phyloP scores from a whole-genome alignment of 2,797 vertebrate genomes.

The Bryconaethiops microstoma region DNA sequence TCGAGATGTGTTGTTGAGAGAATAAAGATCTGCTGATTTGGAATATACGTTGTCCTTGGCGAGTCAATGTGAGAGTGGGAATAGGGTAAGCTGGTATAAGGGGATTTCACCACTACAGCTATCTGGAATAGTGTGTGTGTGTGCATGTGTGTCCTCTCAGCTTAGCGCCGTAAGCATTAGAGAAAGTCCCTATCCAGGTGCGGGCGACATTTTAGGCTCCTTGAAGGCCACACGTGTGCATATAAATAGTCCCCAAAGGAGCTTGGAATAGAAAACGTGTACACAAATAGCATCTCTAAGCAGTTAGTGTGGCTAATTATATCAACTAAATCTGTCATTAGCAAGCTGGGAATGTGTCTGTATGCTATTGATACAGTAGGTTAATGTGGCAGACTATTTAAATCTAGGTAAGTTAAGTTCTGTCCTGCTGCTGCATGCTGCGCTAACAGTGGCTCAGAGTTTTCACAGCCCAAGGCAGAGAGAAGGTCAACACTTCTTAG shows the following conservation, averaged over 20 bases:
- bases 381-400: constrained; percentile 36
- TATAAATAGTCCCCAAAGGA: constrained; percentile 55
- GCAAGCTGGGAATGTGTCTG: constrained; percentile 16
- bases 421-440: constrained; percentile 24
- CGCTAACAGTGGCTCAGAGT: not conserved
- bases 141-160: constrained; percentile 20
- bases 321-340: constrained; percentile 35
- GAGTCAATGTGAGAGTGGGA: not conserved
- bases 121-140: not conserved
- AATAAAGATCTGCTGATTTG: not conserved
- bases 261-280: constrained; percentile 53
- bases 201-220: constrained; percentile 41
- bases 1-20: not conserved
- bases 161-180: constrained; percentile 50
- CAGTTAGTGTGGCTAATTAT: constrained; percentile 49
- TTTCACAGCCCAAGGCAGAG: not conserved
- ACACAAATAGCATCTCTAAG: constrained; percentile 49
- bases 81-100: not conserved
- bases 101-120: not conserved
- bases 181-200: constrained; percentile 51
- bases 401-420: constrained; percentile 14
- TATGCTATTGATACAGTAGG: constrained; percentile 14
- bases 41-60: not conserved
- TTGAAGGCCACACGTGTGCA: constrained; percentile 22
- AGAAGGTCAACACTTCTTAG: not conserved